Conservation (phyloP, 2,888 invertebrate species). For the Amphipoea lucens region DNA sequence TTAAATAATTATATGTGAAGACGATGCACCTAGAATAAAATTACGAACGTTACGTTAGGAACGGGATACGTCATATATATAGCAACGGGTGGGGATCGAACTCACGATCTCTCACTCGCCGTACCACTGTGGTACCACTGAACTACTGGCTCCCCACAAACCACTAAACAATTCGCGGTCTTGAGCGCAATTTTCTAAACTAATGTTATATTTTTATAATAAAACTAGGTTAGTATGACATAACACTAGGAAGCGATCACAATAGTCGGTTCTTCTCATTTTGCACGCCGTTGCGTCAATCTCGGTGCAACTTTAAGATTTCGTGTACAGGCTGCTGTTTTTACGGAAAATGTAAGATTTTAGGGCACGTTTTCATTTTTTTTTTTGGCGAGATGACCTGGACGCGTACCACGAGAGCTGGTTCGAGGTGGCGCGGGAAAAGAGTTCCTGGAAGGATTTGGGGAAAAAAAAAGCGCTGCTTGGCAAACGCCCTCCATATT, state of each 20-base stretch:
- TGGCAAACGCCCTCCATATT: no score
- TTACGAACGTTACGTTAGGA: neutral
- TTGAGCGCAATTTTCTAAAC: conserved; percentile 51
- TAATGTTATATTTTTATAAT: conserved; percentile 56
- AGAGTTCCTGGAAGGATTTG: no score
- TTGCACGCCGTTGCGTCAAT: conserved; percentile 84
- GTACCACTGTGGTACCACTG: neutral
- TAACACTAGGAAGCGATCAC: conserved; percentile 81
- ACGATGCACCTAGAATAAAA: neutral
- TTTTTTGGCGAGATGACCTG: neutral
- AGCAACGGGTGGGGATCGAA: neutral
- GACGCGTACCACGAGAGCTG: no score
- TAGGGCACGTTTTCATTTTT: neutral
- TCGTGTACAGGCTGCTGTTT: conserved; percentile 73
- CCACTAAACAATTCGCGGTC: conserved; percentile 44
- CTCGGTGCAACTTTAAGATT: conserved; percentile 80
- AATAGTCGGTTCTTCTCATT: conserved; percentile 82
- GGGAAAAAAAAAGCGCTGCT: no score
- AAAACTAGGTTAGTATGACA: conserved; percentile 72
- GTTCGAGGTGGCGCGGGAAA: no score
- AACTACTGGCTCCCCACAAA: conserved; percentile 14
- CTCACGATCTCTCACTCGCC: neutral
- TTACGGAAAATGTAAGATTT: neutral
- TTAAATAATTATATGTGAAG: no score
- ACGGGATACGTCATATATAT: neutral